These are phyloP conservation scores for Heptranchias perlo DNA, from an alignment of 2,113 vertebrate genomes.

Conservation along the genomic window DNA sequence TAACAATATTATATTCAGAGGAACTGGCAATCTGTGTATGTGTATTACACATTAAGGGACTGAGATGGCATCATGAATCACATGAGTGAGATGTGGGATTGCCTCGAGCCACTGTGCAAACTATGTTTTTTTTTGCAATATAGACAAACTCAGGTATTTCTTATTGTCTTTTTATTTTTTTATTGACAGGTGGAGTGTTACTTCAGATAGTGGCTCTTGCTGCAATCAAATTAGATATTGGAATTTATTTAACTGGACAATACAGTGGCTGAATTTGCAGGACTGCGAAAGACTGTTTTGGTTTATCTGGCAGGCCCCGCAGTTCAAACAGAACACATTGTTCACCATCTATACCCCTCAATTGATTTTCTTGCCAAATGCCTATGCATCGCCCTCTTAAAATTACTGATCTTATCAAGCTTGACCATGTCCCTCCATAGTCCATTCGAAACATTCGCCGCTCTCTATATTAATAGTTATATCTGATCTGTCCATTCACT, in stretches of 20 bases:
- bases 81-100: not conserved
- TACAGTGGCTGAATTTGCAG: not conserved
- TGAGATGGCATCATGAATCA: not conserved
- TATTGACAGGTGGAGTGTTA: not conserved
- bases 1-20: not conserved
- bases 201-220: not conserved
- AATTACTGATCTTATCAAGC: not conserved
- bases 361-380: not conserved
- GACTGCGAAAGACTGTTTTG: not conserved
- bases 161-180: not conserved
- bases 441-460: not conserved
- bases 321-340: not conserved
- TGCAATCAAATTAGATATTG: not conserved
- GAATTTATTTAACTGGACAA: not conserved
- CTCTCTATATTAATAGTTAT: not conserved
- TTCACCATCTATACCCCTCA: not conserved
- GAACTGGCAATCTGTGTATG: not conserved
- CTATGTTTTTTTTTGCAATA: not conserved
- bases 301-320: not conserved
- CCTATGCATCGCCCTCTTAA: not conserved
- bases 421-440: not conserved
- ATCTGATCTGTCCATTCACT: not conserved
- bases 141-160: not conserved
- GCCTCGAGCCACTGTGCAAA: not conserved
- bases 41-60: not conserved